Conservation (phyloP, 1,140 invertebrate genomes). For the Pentalonia nigronervosa region DNA sequence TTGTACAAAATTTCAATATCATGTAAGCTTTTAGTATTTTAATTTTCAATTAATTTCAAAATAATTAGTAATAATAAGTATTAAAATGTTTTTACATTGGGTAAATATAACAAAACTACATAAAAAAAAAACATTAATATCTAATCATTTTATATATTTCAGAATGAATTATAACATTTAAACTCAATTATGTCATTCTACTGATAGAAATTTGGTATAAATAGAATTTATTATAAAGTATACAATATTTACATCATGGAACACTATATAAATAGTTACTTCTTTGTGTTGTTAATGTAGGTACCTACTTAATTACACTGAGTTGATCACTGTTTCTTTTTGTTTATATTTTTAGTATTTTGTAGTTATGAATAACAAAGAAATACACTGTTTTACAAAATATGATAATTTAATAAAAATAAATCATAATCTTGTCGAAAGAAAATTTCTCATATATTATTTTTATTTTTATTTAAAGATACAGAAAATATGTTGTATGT, state of each 20-base stretch:
- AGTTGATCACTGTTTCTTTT: background rate
- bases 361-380: background rate
- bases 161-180: background rate
- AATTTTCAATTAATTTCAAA: background rate
- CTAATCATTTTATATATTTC: background rate
- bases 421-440: background rate
- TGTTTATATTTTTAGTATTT: background rate
- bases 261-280: background rate
- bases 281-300: background rate
- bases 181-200: background rate
- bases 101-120: background rate
- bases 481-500: background rate
- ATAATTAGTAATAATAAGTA: background rate
- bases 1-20: conserved; percentile 80
- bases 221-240: background rate
- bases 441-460: background rate
- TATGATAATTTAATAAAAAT: background rate
- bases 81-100: background rate
- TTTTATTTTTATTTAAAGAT: background rate
- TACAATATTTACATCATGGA: background rate
- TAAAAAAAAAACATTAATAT: background rate
- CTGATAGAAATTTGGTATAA: background rate
- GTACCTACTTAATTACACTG: background rate
- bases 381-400: background rate
- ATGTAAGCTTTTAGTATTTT: conserved; percentile 66